Percentiles rank a stretch among this genome's conserved stretches.
phyloP scores from a whole-genome alignment of 2,797 vertebrate genomes.

The Oreochromis grahami region DNA sequence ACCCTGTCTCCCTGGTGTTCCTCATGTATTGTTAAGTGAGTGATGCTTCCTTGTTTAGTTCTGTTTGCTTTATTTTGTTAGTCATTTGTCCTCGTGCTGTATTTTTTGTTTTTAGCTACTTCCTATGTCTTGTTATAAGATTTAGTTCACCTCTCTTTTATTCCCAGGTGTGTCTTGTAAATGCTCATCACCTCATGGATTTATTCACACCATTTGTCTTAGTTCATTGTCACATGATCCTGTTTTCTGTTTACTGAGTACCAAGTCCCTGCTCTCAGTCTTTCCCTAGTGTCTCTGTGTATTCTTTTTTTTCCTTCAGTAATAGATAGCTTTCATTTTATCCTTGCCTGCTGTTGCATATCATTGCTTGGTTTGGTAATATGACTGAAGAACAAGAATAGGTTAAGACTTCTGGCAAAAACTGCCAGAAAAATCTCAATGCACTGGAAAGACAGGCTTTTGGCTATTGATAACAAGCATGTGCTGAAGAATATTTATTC shows the following conservation, averaged over 20 bases:
- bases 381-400: neutral
- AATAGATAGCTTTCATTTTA: neutral
- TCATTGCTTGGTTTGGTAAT: neutral
- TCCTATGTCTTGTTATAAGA: neutral
- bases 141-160: neutral
- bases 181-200: neutral
- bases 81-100: neutral
- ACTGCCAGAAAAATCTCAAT: neutral
- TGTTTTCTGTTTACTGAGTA: neutral
- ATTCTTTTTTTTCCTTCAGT: neutral
- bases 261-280: neutral
- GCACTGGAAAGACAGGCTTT: neutral
- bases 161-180: neutral
- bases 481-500: neutral
- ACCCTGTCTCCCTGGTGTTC: neutral
- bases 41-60: neutral
- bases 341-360: neutral
- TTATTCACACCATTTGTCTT: neutral
- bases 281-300: neutral
- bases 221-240: neutral
- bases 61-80: neutral
- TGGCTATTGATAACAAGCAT: neutral
- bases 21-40: neutral
- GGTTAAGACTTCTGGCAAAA: neutral
- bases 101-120: neutral